Evolutionary conservation across 2,888 invertebrate genomes (phyloP).

Genomic region (Alsophila aescularia): DNA sequence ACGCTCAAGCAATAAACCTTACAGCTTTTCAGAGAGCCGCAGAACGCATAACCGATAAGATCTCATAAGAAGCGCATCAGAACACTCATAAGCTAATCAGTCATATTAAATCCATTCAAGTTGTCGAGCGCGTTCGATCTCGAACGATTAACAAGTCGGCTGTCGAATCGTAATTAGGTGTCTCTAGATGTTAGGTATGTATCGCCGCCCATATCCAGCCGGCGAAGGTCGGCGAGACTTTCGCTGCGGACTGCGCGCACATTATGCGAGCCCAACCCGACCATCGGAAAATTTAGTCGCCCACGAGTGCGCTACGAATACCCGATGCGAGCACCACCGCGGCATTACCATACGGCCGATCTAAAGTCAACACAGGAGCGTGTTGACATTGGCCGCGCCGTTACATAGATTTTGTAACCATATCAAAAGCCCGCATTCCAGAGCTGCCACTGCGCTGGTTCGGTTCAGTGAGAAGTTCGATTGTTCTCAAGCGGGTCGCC

Average conservation of each 20-base stretch:
- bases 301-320: constrained; percentile 63
- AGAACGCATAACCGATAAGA: constrained; percentile 38
- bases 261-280: constrained; percentile 70
- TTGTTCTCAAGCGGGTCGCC: constrained; percentile 71
- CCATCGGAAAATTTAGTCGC: constrained; percentile 75
- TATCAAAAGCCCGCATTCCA: constrained; percentile 79
- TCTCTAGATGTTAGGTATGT: constrained; percentile 65
- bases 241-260: constrained; percentile 66
- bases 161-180: constrained; percentile 66
- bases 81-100: constrained; percentile 41
- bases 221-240: constrained; percentile 81
- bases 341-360: constrained; percentile 73
- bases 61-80: constrained; percentile 37
- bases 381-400: constrained; percentile 80
- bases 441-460: no score
- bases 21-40: constrained; percentile 33
- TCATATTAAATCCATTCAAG: constrained; percentile 35
- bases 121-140: constrained; percentile 40
- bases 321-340: constrained; percentile 52
- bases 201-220: constrained; percentile 75
- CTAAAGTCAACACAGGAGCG: constrained; percentile 65
- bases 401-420: constrained; percentile 77
- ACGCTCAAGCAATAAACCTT: constrained; percentile 29
- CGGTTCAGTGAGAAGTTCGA: constrained; percentile 66
- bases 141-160: constrained; percentile 33